Evolutionary conservation across 2,888 invertebrate genomes (phyloP).

Genomic region (Andrena bucephala): DNA sequence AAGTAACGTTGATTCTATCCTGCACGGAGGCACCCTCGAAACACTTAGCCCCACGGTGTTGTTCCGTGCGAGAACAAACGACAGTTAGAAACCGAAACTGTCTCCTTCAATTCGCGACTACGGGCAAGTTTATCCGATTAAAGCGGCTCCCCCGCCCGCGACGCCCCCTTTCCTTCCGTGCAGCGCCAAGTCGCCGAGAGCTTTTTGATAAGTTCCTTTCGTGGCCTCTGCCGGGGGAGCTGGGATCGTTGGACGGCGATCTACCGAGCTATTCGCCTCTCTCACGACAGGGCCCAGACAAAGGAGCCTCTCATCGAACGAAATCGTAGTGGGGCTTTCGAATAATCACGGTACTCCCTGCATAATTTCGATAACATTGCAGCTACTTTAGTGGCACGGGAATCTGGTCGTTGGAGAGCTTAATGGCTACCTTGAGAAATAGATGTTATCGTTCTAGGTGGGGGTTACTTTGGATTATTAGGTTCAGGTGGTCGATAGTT

Average conservation of each 20-base stretch:
- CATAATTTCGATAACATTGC: background rate
- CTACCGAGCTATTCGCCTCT: background rate
- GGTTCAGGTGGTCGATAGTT: background rate
- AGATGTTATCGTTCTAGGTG: background rate
- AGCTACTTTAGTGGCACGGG: too few species aligned
- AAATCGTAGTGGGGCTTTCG: background rate
- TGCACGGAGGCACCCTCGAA: background rate
- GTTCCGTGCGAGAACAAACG: constrained; percentile 21
- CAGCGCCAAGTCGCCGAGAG: constrained; percentile 9
- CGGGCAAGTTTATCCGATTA: constrained; percentile 71
- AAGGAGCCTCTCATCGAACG: background rate
- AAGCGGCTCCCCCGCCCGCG: constrained; percentile 13
- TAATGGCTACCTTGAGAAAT: background rate
- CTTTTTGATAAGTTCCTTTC: constrained; percentile 60
- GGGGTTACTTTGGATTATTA: background rate
- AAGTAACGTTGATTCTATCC: constrained; percentile 25
- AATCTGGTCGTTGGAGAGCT: background rate
- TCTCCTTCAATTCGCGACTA: constrained; percentile 54
- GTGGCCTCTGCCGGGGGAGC: constrained; percentile 25
- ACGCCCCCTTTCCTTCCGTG: constrained; percentile 14
- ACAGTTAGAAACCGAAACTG: constrained; percentile 54
- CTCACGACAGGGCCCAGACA: background rate
- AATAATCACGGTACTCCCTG: constrained; percentile 1
- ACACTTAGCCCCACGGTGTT: constrained; percentile 35
- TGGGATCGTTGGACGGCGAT: background rate